Evolutionary conservation across 2,888 invertebrate genomes (phyloP), one percentile per base, ranked within the genome.

Genomic region (Pteria penguin): DNA sequence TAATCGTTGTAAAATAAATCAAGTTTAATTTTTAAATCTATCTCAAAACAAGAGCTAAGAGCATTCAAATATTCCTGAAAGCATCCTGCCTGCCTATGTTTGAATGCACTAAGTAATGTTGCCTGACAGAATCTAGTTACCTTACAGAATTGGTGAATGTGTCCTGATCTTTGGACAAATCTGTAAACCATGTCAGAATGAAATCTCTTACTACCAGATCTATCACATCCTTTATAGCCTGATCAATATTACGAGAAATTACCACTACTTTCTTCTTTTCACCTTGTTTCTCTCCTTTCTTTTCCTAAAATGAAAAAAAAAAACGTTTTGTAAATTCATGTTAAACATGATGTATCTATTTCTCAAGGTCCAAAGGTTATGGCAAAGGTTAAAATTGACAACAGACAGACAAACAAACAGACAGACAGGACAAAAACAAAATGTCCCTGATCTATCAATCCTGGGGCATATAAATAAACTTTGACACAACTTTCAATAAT

Each of bases 151-250:
- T 86, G 5, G 87, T 77, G 61, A 91, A 86, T 94, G 94, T 79
- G 94, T 94, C 68, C 0, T 95, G 94, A 87, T 94, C 94, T 75
- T 95, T 94, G 4, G 95, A 94, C n/a, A 95, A 92, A 79, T 95
- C 94, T 57, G 94, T 94, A 61, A 97, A 93, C 96, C 96, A 97
- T 69, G 94, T 93, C 31, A 95, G 93, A 77, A 97, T 94, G 93
- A 96, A 97, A 91, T 97, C 97, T 86, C 96, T 93, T 55, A 96
- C 93, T 45, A 95, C 93, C 90, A 96, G 94, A 91, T 97, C 96
- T 83, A 97, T 94, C 54, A 97, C 93, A 90, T 96, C 95, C 88
- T 97, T 96, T 31, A 97, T 92, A 82, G 96, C 95, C 86, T 95
- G 95, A 89, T 97, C 97, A 52, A 97, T 96, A 75, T 96, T 96